Evolutionary conservation across 2,888 invertebrate genomes (phyloP), one percentile per base, ranked within the genome.

Genomic region (Caenorhabditis uteleia): DNA sequence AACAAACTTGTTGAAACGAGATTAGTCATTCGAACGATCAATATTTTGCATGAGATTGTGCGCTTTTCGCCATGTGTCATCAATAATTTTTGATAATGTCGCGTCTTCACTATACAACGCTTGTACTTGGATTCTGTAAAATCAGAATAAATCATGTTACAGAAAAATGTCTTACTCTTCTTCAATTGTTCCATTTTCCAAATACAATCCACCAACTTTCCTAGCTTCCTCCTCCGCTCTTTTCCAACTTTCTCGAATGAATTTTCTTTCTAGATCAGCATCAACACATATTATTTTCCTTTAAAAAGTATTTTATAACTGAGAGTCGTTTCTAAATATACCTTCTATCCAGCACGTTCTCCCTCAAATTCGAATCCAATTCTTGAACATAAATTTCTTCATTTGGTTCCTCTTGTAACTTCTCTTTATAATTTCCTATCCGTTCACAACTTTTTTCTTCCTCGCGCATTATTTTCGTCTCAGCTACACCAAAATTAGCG

Each of bases 321-420:
- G n/a, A n/a, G n/a, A n/a, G n/a, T n/a, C n/a, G n/a, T n/a, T n/a
- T n/a, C n/a, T n/a, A n/a, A 29, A 29, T 29, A 14, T 27, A 6
- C n/a, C 14, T 26, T 43, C 7, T 43, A 12, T 3, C 43, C 26
- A n/a, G 55, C 60, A 46, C 42, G 12, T 29, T 18, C 10, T 58
- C 45, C 18, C 29, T 39, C 7, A 36, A 46, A 14, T 29, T 31
- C 16, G 49, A 39, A 18, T 26, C 45, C 10, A 45, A 14, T 44
- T 48, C 50, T 27, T 56, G 50, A 26, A 21, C 21, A 29, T 56
- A 39, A 27, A 31, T 39, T 38, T 53, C 49, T 7, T 51, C 46
- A 43, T 51, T 51, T 0, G 62, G 62, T 4, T 33, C 42, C 43
- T 27, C 51, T 40, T 34, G 49, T 10, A 14, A 7, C n/a, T 56